Base-by-base conservation (phyloP, 2,113 vertebrate genomes). In the Zonotrichia leucophrys region DNA sequence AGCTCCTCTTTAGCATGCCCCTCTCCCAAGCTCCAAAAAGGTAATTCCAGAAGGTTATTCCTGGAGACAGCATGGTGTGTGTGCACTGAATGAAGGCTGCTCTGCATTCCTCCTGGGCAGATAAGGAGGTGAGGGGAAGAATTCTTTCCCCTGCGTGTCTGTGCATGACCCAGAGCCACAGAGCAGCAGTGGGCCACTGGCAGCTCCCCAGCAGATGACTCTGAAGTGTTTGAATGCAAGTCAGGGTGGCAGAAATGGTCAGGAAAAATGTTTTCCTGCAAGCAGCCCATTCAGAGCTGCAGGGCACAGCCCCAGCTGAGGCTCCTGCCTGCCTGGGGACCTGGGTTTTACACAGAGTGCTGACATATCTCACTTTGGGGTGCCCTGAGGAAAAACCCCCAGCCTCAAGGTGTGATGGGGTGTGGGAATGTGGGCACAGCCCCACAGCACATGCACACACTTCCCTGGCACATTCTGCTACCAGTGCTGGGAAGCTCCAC, bases 121-220 rank as follows among this genome's bases (percentile, higher is more conserved):
- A 94, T 74, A 82, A 86, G 73, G 79, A 92, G 73, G 41, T 2
- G 12, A 74, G 62, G 66, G 59, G 28, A 96, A 84, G 67, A 95
- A 91, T 64, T 80, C 62, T 62, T 80, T 60, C 52, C 52, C 42
- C 73, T 63, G 56, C 72, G 0, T 90, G 95, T 78, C 83, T 94
- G 53, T 69, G 81, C 94, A 89, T 2, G 33, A 62, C 56, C 73
- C 74, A 77, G 68, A 68, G 72, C 64, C 73, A 84, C 73, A 88
- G 39, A 88, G 79, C 41, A 90, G 72, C 79, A 86, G 56, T 20
- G 16, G 37, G n/a, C 0, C 0, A 66, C 74, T 46, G 56, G 83
- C 27, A 7, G 85, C 70, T 90, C 49, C 79, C 39, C 87, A 70
- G 87, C 37, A 83, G 64, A 78, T 41, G 44, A 75, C 39, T 85